A percentile compares a stretch with the other conserved stretches of the same genome.
phyloP scores from a whole-genome alignment of 2,888 invertebrate species.

The Hydropsyche betteni region DNA sequence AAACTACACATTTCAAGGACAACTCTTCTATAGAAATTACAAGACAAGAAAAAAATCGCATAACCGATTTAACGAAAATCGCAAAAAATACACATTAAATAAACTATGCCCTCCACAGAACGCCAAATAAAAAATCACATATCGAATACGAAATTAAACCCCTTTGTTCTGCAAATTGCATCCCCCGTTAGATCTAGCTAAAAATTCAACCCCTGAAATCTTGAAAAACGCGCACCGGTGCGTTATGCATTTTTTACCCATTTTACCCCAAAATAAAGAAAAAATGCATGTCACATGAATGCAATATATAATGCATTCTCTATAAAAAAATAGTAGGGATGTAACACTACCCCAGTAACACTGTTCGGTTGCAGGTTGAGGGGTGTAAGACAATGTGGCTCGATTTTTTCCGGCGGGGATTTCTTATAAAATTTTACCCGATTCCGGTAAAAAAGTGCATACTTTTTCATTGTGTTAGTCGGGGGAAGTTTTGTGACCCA shows the following conservation, averaged over 20 bases:
- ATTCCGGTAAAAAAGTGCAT: constrained; percentile 45
- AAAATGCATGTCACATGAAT: constrained; percentile 41
- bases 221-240: constrained; percentile 44
- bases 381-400: constrained; percentile 50
- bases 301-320: constrained; percentile 40
- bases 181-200: constrained; percentile 39
- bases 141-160: constrained; percentile 49
- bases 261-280: constrained; percentile 49
- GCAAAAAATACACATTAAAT: constrained; percentile 32
- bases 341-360: constrained; percentile 52
- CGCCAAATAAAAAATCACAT: constrained; percentile 12
- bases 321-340: constrained; percentile 48
- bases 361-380: constrained; percentile 49
- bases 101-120: constrained; percentile 13
- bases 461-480: background rate
- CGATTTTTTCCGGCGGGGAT: constrained; percentile 49
- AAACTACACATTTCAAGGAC: constrained; percentile 1
- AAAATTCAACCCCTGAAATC: constrained; percentile 29
- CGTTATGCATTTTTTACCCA: constrained; percentile 46
- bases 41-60: background rate
- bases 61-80: constrained; percentile 37
- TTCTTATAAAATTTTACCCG: constrained; percentile 48
- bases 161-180: constrained; percentile 52
- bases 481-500: constrained; percentile 48
- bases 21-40: constrained; percentile 7